These are phyloP conservation scores for Epinephelus moara DNA, from an alignment of 2,113 vertebrate species.

Conservation along the genomic window DNA sequence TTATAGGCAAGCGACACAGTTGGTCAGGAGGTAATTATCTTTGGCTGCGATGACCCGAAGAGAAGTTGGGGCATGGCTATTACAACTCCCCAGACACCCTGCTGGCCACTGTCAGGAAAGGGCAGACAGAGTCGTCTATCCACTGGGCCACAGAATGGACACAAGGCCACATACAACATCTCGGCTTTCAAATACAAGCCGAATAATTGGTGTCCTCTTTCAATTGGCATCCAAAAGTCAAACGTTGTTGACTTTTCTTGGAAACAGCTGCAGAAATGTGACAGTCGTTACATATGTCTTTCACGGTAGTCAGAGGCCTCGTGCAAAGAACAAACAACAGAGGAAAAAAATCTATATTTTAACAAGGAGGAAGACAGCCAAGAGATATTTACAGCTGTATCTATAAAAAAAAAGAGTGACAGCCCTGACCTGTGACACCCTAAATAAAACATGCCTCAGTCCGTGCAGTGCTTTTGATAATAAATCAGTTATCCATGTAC, in stretches of 20 bases:
- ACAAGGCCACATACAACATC: conserved; percentile 55
- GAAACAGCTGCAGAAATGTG: conserved; percentile 75
- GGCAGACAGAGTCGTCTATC: conserved; percentile 68
- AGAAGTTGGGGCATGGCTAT: conserved; percentile 51
- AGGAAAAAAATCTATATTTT: neutral
- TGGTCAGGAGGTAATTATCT: conserved; percentile 61
- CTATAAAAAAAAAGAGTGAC: conserved; percentile 52
- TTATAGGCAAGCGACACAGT: conserved; percentile 33
- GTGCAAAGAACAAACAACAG: conserved; percentile 22
- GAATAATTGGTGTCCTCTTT: conserved; percentile 71
- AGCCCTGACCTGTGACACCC: conserved; percentile 50
- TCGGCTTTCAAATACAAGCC: conserved; percentile 71
- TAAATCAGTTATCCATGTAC: conserved; percentile 63
- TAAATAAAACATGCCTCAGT: conserved; percentile 56
- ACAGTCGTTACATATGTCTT: conserved; percentile 37
- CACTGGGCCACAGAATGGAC: conserved; percentile 51
- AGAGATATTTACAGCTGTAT: conserved; percentile 52
- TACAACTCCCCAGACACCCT: conserved; percentile 66
- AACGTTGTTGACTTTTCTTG: conserved; percentile 74
- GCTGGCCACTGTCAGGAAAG: conserved; percentile 61
- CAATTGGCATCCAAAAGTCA: conserved; percentile 72
- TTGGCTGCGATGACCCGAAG: conserved; percentile 58
- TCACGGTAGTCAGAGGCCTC: conserved; percentile 30
- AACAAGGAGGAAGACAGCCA: conserved; percentile 47
- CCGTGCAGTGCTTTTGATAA: conserved; percentile 44